Evolutionary conservation across 2,888 invertebrate species (phyloP).

Genomic region (Syrphus vitripennis): DNA sequence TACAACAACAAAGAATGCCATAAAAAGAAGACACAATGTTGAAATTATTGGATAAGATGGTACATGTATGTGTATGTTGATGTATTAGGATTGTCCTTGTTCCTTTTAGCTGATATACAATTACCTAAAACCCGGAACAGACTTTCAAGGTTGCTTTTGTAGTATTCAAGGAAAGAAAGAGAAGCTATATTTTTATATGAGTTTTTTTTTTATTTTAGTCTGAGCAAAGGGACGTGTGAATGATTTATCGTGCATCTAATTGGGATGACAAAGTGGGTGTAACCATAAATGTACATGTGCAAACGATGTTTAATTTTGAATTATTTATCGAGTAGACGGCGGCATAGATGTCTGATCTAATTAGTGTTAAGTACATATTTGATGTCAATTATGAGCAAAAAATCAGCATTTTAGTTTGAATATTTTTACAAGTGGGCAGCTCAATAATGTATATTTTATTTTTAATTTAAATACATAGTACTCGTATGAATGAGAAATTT

Average conservation of each 20-base stretch:
- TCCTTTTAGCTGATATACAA: not conserved
- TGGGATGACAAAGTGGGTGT: not conserved
- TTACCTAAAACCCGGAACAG: not conserved
- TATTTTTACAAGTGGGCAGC: too few relatives aligned
- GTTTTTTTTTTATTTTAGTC: not conserved
- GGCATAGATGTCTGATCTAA: not conserved
- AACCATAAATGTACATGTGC: not conserved
- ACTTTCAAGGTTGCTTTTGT: not conserved
- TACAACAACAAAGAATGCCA: too few relatives aligned
- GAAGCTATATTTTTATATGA: not conserved
- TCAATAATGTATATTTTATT: too few relatives aligned
- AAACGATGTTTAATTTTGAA: not conserved
- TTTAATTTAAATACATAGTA: too few relatives aligned
- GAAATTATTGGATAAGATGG: slow-evolving; percentile 14
- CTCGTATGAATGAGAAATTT: too few relatives aligned
- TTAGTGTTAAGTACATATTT: not conserved
- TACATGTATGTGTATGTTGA: not conserved
- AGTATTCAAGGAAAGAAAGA: not conserved
- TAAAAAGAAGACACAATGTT: slow-evolving; percentile 4
- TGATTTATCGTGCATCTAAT: slow-evolving; percentile 3
- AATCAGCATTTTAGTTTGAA: too few relatives aligned
- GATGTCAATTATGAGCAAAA: not conserved
- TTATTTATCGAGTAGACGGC: not conserved
- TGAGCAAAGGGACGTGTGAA: not conserved
- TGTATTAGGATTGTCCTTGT: not conserved